Evolutionary conservation across 2,888 invertebrate genomes (phyloP), one percentile per base, ranked within the genome.

Genomic region (Notodonta dromedarius): DNA sequence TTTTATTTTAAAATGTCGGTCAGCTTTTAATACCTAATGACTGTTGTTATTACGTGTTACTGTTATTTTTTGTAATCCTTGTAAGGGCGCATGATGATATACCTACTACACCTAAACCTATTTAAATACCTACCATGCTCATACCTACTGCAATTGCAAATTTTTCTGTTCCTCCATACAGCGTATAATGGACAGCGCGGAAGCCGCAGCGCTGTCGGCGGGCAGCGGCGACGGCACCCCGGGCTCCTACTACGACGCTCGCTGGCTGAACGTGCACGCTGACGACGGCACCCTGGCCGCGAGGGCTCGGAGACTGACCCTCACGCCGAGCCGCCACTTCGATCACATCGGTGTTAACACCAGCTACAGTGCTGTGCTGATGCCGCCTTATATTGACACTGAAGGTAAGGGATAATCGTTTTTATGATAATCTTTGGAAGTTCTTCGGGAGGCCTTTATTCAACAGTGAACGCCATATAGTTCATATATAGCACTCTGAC

Each of bases 131-230:
- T 24, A 24, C 1, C 2, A 24, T 24, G 24, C 24, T 24, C 24
- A 24, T 24, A 2, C 24, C 24, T 24, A 24, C 24, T 24, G 1
- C 7, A 35, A 42, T 42, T 2, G 46, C 5, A n/a, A 50, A 9
- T 7, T 50, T 11, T 16, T 14, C 14, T 0, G 57, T 44, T 50
- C 44, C 64, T 50, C 44, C 64, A 39, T 65, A 13, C 91, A 98
- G 98, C 96, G 98, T 74, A 96, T 98, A 80, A 97, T 98, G 96
- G 98, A 98, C 88, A 97, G 97, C 13, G 98, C 98, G 0, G 98
- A 98, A 85, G 97, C 97, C 0, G 97, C 98, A 0, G 94, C 97
- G 14, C 95, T 97, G 13, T 91, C 92, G 4, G 84, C 90, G 0
- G 95, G 96, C 77, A 94, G 94, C 66, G 80, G 92, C 57, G 94